A percentile compares a stretch with the other conserved stretches of the same genome.
phyloP scores from a whole-genome alignment of 2,113 vertebrate genomes.

The Scomber scombrus region DNA sequence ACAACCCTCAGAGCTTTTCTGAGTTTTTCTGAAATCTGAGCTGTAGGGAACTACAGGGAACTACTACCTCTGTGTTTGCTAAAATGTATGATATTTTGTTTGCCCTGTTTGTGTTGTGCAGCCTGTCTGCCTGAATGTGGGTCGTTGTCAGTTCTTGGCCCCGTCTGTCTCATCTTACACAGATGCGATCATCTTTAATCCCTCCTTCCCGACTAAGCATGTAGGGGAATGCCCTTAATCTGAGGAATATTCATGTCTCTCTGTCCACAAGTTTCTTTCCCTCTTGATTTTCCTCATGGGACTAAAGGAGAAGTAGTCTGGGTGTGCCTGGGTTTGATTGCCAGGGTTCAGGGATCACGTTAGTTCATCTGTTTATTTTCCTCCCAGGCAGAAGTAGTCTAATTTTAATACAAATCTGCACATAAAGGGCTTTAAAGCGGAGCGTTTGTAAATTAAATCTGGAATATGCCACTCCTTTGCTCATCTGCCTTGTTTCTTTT shows the following conservation, averaged over 20 bases:
- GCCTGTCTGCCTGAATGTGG: slow-evolving; percentile 16
- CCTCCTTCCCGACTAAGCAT: slow-evolving; percentile 12
- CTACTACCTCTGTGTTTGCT: background rate
- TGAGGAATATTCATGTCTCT: slow-evolving; percentile 15
- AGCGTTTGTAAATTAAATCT: background rate
- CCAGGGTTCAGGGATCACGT: no score
- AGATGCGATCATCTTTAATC: slow-evolving; percentile 37
- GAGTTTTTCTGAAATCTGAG: background rate
- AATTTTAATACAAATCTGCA: background rate
- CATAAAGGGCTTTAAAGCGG: background rate
- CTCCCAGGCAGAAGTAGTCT: background rate
- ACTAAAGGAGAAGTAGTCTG: slow-evolving; percentile 5
- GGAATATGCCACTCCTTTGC: slow-evolving; percentile 9
- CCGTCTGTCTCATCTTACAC: slow-evolving; percentile 6
- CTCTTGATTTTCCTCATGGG: background rate
- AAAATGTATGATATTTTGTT: slow-evolving; percentile 1
- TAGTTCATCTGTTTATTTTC: no score
- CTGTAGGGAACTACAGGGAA: no score
- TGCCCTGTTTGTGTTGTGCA: background rate
- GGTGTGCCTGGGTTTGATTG: background rate
- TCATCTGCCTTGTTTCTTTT: background rate
- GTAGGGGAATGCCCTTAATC: slow-evolving; percentile 44
- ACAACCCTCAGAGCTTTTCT: slow-evolving; percentile 1
- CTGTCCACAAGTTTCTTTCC: background rate
- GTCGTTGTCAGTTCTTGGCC: slow-evolving; percentile 3